Evolutionary conservation across 53 echinoderm and acorn worm genomes (phyloP).

Genomic region (Mesocentrotus franciscanus): DNA sequence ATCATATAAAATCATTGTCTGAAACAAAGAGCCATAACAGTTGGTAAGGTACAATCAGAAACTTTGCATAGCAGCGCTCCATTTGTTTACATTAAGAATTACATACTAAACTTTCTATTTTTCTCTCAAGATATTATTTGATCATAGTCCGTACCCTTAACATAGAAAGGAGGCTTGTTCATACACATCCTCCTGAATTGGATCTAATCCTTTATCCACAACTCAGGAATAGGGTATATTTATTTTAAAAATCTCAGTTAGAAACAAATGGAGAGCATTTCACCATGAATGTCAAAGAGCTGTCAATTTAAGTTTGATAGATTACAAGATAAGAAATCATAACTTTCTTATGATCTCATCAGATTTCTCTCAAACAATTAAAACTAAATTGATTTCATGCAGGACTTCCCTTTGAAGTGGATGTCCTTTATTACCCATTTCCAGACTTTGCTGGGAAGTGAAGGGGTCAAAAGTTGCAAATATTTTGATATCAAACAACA

Average conservation of each 20-base stretch:
- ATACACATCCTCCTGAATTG: background rate
- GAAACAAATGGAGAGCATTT: too few relatives aligned
- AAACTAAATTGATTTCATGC: background rate
- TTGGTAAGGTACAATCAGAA: too few relatives aligned
- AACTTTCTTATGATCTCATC: background rate
- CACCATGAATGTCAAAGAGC: too few relatives aligned
- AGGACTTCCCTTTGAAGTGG: background rate
- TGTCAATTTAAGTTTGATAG: background rate
- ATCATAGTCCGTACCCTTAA: background rate
- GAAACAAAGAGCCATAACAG: too few relatives aligned
- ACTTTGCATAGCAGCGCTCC: background rate
- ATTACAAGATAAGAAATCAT: background rate
- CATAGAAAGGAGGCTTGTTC: background rate
- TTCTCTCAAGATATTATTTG: background rate
- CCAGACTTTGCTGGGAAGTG: background rate
- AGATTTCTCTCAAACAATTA: background rate
- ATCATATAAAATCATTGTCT: too few relatives aligned
- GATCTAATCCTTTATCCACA: background rate
- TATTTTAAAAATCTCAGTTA: background rate
- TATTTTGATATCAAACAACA: conserved; percentile 1
- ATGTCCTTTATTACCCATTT: conserved; percentile 1
- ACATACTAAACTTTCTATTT: background rate
- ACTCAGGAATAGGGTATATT: background rate
- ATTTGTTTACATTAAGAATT: background rate
- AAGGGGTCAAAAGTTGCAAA: background rate